These are phyloP conservation scores for Gasteruption jaculator DNA, from an alignment of 2,888 invertebrate genomes.

Conservation along the genomic window DNA sequence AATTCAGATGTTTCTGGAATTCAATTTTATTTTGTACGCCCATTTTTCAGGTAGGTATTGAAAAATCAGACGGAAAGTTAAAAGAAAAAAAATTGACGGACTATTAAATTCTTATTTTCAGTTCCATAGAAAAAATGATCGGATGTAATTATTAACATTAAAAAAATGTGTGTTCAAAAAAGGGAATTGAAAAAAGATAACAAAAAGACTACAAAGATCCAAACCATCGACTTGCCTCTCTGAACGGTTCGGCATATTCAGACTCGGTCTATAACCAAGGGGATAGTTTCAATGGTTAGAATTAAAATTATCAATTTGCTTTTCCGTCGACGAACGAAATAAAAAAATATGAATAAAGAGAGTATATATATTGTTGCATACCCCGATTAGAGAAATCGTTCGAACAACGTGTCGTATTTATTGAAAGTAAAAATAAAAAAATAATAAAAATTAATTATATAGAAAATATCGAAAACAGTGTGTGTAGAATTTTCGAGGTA, in stretches of 20 bases:
- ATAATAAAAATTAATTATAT: no score
- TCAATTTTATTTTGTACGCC: no score
- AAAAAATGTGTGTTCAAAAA: slow-evolving; percentile 27
- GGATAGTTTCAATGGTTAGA: slow-evolving; percentile 47
- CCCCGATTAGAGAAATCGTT: slow-evolving; percentile 6
- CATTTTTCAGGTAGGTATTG: no score
- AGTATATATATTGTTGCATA: slow-evolving; percentile 5
- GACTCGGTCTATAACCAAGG: slow-evolving; percentile 52
- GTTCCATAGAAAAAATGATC: not conserved
- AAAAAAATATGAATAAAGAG: slow-evolving; percentile 12
- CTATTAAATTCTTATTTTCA: no score
- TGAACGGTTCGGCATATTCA: slow-evolving; percentile 53
- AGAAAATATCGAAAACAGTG: slow-evolving; percentile 1
- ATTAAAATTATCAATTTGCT: slow-evolving; percentile 21
- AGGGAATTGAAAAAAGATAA: slow-evolving; percentile 31
- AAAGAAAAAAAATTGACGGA: slow-evolving; percentile 21
- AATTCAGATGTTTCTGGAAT: no score
- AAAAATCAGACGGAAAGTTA: no score
- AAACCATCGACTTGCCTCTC: slow-evolving; percentile 54
- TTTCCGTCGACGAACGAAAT: no score
- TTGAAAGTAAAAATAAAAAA: no score
- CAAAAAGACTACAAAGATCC: slow-evolving; percentile 49
- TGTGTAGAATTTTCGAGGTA: not conserved
- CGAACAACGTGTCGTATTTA: slow-evolving; percentile 7
- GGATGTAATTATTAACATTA: not conserved